Percentiles rank a stretch among this genome's conserved stretches.
phyloP scores from a whole-genome alignment of 2,113 vertebrate genomes.

The Camelus dromedarius region DNA sequence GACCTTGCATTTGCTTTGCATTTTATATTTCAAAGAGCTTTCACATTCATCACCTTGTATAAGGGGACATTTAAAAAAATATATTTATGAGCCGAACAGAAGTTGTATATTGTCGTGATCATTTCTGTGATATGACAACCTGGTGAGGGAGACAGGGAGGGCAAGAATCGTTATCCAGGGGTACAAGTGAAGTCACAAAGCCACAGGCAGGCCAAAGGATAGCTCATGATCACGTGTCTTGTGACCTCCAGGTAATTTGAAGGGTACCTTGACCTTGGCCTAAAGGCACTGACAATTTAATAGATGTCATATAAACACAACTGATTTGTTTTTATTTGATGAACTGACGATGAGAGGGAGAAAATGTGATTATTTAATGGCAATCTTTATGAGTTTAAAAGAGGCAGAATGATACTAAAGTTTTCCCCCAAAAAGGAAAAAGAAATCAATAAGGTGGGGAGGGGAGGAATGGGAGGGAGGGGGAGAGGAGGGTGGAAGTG shows the following conservation, averaged over 20 bases:
- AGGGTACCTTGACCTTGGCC: background rate
- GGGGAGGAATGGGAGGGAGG: background rate
- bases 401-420: background rate
- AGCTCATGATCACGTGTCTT: background rate
- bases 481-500: background rate
- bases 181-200: background rate
- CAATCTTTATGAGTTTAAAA: background rate
- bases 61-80: background rate
- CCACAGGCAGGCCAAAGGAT: background rate
- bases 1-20: background rate
- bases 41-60: background rate
- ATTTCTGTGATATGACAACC: background rate
- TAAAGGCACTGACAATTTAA: background rate
- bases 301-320: background rate
- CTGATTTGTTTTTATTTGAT: background rate
- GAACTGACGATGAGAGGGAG: background rate
- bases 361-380: conserved; percentile 24
- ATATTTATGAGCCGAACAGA: background rate
- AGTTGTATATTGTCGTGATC: background rate
- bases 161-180: background rate
- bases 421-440: background rate
- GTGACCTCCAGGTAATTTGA: background rate
- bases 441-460: background rate
- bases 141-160: background rate
- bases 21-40: conserved; percentile 45